phyloP scores from a whole-genome alignment of 1,140 invertebrate genomes.

The Drosophila biarmipes region DNA sequence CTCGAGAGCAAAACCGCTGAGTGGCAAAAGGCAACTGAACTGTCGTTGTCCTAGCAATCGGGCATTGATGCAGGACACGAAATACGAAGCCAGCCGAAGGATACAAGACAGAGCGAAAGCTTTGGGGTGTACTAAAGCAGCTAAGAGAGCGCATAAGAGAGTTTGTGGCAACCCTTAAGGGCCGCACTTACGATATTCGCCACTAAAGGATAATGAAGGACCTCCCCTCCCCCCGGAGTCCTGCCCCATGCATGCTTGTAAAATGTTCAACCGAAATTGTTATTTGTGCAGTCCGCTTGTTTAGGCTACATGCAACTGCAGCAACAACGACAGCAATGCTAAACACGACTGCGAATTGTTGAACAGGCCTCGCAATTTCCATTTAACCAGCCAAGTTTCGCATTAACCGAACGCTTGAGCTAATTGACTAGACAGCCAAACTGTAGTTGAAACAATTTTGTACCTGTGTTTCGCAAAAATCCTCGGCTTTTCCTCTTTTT shows the following conservation, averaged over 20 bases:
- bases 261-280: constrained; percentile 74
- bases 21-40: constrained; percentile 62
- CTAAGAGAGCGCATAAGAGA: constrained; percentile 31
- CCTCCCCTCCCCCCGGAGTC: constrained; percentile 7
- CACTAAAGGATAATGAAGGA: background rate
- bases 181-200: constrained; percentile 61
- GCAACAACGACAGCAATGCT: constrained; percentile 39
- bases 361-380: constrained; percentile 72
- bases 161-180: constrained; percentile 21
- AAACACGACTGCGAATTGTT: constrained; percentile 62
- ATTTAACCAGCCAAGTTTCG: constrained; percentile 50
- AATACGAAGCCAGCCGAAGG: constrained; percentile 2
- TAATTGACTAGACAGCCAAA: constrained; percentile 67
- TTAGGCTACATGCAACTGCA: constrained; percentile 62
- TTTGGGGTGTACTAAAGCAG: constrained; percentile 60
- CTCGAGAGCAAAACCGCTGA: constrained; percentile 27
- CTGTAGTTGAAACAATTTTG: constrained; percentile 33
- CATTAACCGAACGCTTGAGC: constrained; percentile 60
- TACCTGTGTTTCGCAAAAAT: constrained; percentile 4
- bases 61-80: constrained; percentile 19
- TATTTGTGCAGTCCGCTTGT: constrained; percentile 73
- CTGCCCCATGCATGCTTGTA: constrained; percentile 54
- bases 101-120: constrained; percentile 18
- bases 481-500: constrained; percentile 1
- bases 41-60: constrained; percentile 48